Conservation (phyloP, 1,140 invertebrate species). For the Dolichoris vasculosae region DNA sequence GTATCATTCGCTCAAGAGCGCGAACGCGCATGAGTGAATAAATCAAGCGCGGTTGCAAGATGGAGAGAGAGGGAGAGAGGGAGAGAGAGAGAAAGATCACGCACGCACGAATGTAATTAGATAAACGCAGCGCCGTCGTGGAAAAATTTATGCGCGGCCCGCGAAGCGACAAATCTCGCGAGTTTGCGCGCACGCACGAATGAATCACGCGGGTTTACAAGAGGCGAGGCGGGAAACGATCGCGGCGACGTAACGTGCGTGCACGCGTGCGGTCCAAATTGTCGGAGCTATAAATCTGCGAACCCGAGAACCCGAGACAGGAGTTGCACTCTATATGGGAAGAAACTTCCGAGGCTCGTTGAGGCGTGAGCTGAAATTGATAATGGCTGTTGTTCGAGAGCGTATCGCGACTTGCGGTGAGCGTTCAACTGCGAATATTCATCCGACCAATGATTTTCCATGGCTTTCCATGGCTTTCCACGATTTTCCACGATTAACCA, state of each 20-base stretch:
- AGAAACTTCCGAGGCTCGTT: neutral
- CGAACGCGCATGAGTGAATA: neutral
- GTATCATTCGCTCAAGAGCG: neutral
- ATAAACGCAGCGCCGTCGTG: constrained; percentile 14
- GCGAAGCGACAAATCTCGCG: constrained; percentile 26
- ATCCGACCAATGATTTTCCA: neutral
- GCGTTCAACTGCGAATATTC: neutral
- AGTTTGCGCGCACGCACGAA: neutral
- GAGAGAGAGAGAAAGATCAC: neutral
- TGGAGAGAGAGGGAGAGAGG: too few relatives aligned
- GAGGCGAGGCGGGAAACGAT: neutral
- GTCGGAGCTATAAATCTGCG: constrained; percentile 34
- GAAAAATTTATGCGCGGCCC: constrained; percentile 31
- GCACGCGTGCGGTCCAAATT: constrained; percentile 6
- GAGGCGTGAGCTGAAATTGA: neutral
- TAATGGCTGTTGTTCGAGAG: neutral
- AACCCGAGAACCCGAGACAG: neutral
- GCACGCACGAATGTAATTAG: constrained; percentile 34
- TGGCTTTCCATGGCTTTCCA: too few relatives aligned
- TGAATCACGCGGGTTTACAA: constrained; percentile 6
- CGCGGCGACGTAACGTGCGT: neutral
- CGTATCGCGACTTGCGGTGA: neutral
- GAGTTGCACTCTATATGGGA: neutral
- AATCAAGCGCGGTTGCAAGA: neutral
- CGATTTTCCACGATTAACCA: too few relatives aligned